phyloP scores from a whole-genome alignment of 2,888 invertebrate genomes.

The Meloe dianella region DNA sequence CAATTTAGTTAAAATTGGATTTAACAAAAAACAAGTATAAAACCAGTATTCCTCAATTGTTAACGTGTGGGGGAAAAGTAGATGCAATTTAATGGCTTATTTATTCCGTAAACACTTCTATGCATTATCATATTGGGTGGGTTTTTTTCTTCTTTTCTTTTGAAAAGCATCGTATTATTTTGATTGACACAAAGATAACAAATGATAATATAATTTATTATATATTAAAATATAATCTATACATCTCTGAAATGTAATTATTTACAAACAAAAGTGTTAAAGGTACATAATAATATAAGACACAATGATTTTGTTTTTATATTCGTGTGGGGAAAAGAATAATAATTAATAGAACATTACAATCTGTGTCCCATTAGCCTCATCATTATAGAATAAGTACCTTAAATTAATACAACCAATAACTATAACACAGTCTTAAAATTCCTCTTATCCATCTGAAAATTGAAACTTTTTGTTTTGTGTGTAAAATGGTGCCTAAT shows the following conservation, averaged over 20 bases:
- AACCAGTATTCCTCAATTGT: not conserved
- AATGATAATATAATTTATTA: slow-evolving; percentile 43
- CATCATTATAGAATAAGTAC: slow-evolving; percentile 50
- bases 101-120: no score
- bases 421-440: slow-evolving; percentile 50
- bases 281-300: slow-evolving; percentile 42
- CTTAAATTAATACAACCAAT: slow-evolving; percentile 47
- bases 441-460: slow-evolving; percentile 25
- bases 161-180: no score
- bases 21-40: not conserved
- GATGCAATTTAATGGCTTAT: not conserved
- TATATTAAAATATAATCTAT: slow-evolving; percentile 54
- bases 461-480: slow-evolving; percentile 11
- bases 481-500: no score
- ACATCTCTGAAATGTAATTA: slow-evolving; percentile 52
- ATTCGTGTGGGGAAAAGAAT: slow-evolving; percentile 10
- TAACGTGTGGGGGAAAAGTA: not conserved
- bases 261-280: slow-evolving; percentile 50
- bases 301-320: slow-evolving; percentile 25
- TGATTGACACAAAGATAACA: not conserved
- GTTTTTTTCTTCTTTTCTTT: no score
- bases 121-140: no score
- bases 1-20: slow-evolving; percentile 62
- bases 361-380: slow-evolving; percentile 55
- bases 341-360: slow-evolving; percentile 46